Evolutionary conservation across 2,113 vertebrate species (phyloP), one percentile per base, ranked within the genome.

Genomic region (Zosterops hypoxanthus): DNA sequence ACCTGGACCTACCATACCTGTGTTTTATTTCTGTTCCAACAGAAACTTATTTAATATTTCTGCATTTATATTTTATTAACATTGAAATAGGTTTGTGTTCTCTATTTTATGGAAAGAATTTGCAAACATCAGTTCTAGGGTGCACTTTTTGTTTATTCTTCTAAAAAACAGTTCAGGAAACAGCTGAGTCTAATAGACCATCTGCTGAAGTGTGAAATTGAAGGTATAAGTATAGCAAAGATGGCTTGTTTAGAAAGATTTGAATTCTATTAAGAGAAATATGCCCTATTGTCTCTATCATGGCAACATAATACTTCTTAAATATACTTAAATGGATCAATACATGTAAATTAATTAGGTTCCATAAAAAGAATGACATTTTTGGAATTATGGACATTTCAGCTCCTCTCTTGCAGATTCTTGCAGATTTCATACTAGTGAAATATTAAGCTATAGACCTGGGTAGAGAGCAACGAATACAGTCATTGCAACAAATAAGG

Each of bases 161-260:
- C 70, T 80, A 46, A 95, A 95, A 24, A 85, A 36, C 18, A 53
- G 22, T 39, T 16, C 21, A 82, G 46, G 39, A 90, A 95, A 47
- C 71, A 86, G 22, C 55, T 55, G 59, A 93, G 50, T 61, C 36
- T 82, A 69, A 82, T 24, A 77, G 50, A 85, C 59, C 61, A 77
- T 88, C 79, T 96, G 75, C 80, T 80, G 82, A 92, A 88, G 19
- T 52, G 44, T 89, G 61, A 90, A 95, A 91, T 47, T 79, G 20
- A 53, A 88, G 39, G 33, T 42, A 85, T 31, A 61, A 86, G 33
- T 42, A 39, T 19, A 90, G 42, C 17, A 82, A 94, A 86, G 56
- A 57, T 31, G 19, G 46, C 33, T 94, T 81, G 39, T 77, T 91
- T 63, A 63, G 44, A 85, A 91, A 79, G 6, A 85, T 63, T 73